These are phyloP conservation scores for Trochalopteron elliotii DNA, from an alignment of 2,113 vertebrate genomes.

Conservation along the genomic window DNA sequence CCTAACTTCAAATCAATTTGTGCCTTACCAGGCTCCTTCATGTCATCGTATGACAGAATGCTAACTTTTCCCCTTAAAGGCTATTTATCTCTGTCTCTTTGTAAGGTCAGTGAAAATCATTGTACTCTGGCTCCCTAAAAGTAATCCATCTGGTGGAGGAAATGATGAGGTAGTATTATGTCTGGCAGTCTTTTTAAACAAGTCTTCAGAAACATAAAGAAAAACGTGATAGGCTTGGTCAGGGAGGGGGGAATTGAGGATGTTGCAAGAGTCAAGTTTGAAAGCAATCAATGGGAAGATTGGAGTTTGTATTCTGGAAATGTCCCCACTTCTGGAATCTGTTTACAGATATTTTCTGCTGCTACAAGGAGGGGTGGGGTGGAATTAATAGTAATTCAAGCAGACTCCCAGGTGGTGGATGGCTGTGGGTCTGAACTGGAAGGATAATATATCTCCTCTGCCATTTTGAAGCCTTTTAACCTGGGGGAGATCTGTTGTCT, in stretches of 20 bases:
- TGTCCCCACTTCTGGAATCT: slow-evolving; percentile 3
- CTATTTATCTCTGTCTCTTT: slow-evolving; percentile 55
- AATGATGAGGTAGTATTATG: slow-evolving; percentile 39
- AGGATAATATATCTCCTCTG: slow-evolving; percentile 56
- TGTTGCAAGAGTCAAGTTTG: neutral
- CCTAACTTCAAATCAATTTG: slow-evolving; percentile 59
- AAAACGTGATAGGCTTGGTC: neutral
- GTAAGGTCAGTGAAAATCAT: slow-evolving; percentile 54
- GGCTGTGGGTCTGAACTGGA: slow-evolving; percentile 50
- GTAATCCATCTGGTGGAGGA: slow-evolving; percentile 25
- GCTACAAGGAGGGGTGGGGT: neutral
- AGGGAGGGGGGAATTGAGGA: neutral
- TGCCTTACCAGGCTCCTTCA: slow-evolving; percentile 48
- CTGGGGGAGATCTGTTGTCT: slow-evolving; percentile 40
- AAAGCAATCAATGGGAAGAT: slow-evolving; percentile 28
- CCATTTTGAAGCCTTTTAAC: slow-evolving; percentile 52
- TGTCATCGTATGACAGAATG: slow-evolving; percentile 31
- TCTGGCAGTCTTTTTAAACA: slow-evolving; percentile 38
- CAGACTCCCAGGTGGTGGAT: neutral
- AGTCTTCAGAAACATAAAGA: slow-evolving; percentile 2
- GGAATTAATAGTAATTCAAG: slow-evolving; percentile 47
- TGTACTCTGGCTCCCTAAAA: neutral
- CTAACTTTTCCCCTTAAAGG: slow-evolving; percentile 39
- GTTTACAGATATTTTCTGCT: slow-evolving; percentile 11
- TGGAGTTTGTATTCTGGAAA: slow-evolving; percentile 25